Evolutionary conservation across 2,113 vertebrate species (phyloP).

Genomic region (Pavo muticus): DNA sequence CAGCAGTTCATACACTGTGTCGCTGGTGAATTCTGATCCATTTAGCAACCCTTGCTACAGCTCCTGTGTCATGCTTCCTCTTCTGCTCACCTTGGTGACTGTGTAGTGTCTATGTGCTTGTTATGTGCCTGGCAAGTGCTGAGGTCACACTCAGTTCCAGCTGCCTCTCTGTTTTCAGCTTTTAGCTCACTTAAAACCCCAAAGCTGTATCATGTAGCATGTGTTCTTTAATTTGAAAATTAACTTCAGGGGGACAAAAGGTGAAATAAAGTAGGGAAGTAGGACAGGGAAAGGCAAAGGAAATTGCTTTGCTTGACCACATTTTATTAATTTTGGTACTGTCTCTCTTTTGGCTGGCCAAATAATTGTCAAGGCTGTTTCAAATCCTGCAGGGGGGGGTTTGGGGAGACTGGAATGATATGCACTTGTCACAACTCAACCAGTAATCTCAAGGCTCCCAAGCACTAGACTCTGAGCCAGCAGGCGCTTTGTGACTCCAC

Average conservation of each 20-base stretch:
- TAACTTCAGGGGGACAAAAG: slow-evolving; percentile 61
- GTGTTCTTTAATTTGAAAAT: slow-evolving; percentile 53
- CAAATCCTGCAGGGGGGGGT: slow-evolving; percentile 48
- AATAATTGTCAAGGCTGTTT: slow-evolving; percentile 39
- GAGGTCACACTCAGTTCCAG: slow-evolving; percentile 35
- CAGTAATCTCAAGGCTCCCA: slow-evolving; percentile 50
- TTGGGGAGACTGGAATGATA: slow-evolving; percentile 9
- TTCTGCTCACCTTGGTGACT: background rate
- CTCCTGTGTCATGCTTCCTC: background rate
- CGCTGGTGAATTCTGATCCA: no score
- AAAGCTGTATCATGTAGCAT: slow-evolving; percentile 49
- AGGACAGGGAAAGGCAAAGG: slow-evolving; percentile 54
- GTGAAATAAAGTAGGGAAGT: slow-evolving; percentile 50
- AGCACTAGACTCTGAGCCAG: slow-evolving; percentile 28
- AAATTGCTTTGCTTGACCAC: slow-evolving; percentile 68
- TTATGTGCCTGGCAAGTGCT: background rate
- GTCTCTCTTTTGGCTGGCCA: slow-evolving; percentile 61
- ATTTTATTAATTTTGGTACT: slow-evolving; percentile 71
- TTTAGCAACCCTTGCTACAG: background rate
- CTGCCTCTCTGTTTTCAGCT: slow-evolving; percentile 48
- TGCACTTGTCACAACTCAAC: slow-evolving; percentile 26
- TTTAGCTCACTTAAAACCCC: slow-evolving; percentile 23
- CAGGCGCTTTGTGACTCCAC: slow-evolving; percentile 45
- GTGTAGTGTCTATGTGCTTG: background rate
- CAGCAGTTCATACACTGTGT: background rate